Evolutionary conservation across 2,797 vertebrate genomes (phyloP).

Genomic region (Trichosurus vulpecula): DNA sequence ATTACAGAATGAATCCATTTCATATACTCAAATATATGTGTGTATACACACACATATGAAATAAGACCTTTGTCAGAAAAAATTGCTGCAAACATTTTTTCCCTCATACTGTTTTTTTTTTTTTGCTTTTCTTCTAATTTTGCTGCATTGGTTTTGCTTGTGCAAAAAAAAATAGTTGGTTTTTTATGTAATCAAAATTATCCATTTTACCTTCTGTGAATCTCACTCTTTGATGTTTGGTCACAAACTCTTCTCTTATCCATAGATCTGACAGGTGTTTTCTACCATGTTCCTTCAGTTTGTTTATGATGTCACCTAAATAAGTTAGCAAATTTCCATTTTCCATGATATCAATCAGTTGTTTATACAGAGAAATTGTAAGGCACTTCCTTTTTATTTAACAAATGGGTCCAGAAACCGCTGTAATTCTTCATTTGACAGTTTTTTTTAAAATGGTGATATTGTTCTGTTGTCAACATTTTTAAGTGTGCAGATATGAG

Average conservation of each 20-base stretch:
- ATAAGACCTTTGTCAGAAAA: background rate
- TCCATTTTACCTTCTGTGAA: background rate
- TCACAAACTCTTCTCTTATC: background rate
- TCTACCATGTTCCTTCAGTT: background rate
- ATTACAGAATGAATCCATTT: background rate
- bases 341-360: background rate
- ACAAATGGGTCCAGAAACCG: no score
- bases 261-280: background rate
- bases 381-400: no score
- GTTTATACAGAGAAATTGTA: no score
- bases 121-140: background rate
- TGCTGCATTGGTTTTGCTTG: background rate
- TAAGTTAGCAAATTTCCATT: background rate
- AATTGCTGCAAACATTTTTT: background rate
- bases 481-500: background rate
- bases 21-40: background rate
- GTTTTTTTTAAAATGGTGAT: background rate
- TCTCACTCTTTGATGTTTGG: background rate
- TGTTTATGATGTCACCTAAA: background rate
- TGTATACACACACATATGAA: background rate
- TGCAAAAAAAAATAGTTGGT: background rate
- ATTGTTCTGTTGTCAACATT: background rate
- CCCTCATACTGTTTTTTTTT: no score
- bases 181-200: background rate
- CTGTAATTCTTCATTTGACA: no score